Conservation (phyloP, 1,140 invertebrate genomes). For the Phymastichus coffea region DNA sequence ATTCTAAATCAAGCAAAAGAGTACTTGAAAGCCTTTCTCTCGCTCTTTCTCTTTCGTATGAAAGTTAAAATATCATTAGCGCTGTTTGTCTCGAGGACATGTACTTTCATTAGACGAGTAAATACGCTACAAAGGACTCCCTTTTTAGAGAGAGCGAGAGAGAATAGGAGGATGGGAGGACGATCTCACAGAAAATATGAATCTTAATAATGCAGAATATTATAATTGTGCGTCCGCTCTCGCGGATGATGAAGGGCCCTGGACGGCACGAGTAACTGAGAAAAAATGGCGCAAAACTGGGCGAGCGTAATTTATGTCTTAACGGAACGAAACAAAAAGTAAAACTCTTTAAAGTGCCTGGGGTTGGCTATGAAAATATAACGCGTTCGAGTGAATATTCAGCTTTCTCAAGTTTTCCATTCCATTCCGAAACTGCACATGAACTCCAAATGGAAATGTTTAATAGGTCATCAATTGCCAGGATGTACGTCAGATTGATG, state of each 20-base stretch:
- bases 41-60: slow-evolving; percentile 4
- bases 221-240: slow-evolving; percentile 44
- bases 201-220: slow-evolving; percentile 37
- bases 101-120: slow-evolving; percentile 44
- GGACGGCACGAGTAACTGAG: too few species aligned
- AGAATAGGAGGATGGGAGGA: background rate
- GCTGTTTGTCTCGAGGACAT: slow-evolving; percentile 46
- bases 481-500: too few species aligned
- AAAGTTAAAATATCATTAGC: slow-evolving; percentile 33
- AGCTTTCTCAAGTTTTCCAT: background rate
- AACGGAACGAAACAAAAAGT: background rate
- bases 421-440: too few species aligned
- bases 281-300: too few species aligned
- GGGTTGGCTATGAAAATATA: too few species aligned
- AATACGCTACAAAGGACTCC: slow-evolving; percentile 45
- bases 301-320: background rate
- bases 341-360: background rate
- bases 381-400: background rate
- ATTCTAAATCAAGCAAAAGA: too few species aligned
- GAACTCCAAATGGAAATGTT: too few species aligned
- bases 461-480: too few species aligned
- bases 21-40: too few species aligned
- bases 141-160: slow-evolving; percentile 12
- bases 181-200: background rate
- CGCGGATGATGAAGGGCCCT: slow-evolving; percentile 25